Evolutionary conservation across 2,888 invertebrate species (phyloP), one percentile per base, ranked within the genome.

Genomic region (Dicyrtoma fusca): DNA sequence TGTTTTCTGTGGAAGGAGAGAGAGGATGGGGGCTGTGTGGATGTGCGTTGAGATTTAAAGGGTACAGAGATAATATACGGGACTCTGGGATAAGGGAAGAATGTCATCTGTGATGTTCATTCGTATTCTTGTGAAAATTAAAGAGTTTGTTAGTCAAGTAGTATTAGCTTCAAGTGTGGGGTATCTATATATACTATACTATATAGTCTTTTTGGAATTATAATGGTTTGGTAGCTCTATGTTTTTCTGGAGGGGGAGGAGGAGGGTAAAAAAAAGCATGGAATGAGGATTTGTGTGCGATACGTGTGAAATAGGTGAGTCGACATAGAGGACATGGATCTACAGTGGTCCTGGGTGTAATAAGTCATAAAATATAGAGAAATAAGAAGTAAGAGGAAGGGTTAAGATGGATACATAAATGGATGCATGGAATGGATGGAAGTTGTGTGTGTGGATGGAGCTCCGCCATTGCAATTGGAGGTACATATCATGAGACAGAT

Each of bases 291-390:
- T 59, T 25, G 57, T 66, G 34, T 53, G 21, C 51, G 66, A 34
- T 66, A 53, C 42, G 66, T 55, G 66, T 51, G 53, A 51, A 8
- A 68, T 55, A 42, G 68, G 53, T 17, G 42, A 25, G 34, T 26
- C 59, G 62, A n/a, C 47, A 13, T 49, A 47, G 51, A 26, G 61
- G n/a, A 45, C 11, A 51, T 59, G 57, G 21, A 49, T 49, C 49
- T 61, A 57, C 19, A 61, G 45, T 69, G 53, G 47, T 68, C 55
- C 72, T 74, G 70, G 62, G 45, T 70, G 75, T 75, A 76, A 76
- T 76, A 76, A 76, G 76, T 76, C 75, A 76, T 76, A 76, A 76
- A 76, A 75, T 70, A 76, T 55, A 66, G 69, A 70, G 66, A 76
- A 71, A 53, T 71, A 51, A 55, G 57, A 42, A 42, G 61, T 66